Conservation (phyloP, 2,888 invertebrate genomes). For the Mesorhabditis spiculigera region DNA sequence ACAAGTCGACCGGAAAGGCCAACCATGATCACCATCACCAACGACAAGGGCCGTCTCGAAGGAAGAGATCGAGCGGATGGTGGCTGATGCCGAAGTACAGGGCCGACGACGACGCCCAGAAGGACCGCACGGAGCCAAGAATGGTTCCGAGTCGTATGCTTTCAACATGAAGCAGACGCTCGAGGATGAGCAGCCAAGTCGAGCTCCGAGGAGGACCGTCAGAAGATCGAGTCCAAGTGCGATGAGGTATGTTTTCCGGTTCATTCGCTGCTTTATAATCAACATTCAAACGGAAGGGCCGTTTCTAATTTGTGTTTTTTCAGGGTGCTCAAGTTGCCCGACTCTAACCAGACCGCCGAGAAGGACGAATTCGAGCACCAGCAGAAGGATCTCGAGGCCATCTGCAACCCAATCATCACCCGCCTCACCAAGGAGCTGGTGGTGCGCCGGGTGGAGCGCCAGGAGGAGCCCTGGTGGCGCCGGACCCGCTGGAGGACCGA, state of each 20-base stretch:
- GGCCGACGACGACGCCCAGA: constrained; percentile 67
- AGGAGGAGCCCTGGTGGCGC: constrained; percentile 70
- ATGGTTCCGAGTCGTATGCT: constrained; percentile 80
- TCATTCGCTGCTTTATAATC: background rate
- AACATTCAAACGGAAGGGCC: background rate
- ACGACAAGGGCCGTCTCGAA: constrained; percentile 73
- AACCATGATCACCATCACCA: constrained; percentile 67
- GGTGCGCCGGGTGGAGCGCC: constrained; percentile 64
- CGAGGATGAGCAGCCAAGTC: constrained; percentile 83
- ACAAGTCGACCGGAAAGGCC: constrained; percentile 70
- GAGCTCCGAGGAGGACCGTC: constrained; percentile 75
- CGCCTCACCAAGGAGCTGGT: constrained; percentile 81
- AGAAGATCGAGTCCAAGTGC: constrained; percentile 80
- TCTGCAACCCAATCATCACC: constrained; percentile 90
- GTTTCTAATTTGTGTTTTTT: background rate
- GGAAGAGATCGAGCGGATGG: constrained; percentile 81
- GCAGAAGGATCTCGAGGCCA: constrained; percentile 85
- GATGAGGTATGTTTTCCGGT: constrained; percentile 66
- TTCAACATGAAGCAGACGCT: constrained; percentile 87
- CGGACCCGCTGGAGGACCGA: constrained; percentile 61
- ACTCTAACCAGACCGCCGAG: constrained; percentile 73
- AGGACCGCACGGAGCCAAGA: constrained; percentile 73
- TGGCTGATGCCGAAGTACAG: constrained; percentile 88
- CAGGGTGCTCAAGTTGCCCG: constrained; percentile 72
- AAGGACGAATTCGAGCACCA: constrained; percentile 64